Percentiles rank a stretch among this genome's conserved stretches.
Conservation (phyloP, 2,888 invertebrate genomes). For the Sphaeridia pumilis region DNA sequence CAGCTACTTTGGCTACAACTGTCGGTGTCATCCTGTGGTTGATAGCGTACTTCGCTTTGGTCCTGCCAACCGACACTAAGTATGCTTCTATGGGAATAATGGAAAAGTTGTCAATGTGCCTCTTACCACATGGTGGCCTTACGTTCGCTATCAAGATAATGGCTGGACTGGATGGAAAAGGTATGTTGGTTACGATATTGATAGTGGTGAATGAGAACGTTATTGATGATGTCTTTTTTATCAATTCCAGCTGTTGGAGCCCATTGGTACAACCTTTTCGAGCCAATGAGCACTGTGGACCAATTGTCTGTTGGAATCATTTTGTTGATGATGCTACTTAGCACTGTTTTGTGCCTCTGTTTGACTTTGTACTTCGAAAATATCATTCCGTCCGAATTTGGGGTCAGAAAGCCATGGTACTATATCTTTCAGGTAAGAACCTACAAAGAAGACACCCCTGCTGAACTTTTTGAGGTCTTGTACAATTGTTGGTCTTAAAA, state of each 20-base stretch:
- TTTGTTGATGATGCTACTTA: conserved; percentile 37
- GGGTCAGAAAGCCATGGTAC: conserved; percentile 53
- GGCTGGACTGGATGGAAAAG: conserved; percentile 34
- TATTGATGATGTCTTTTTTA: too few relatives aligned
- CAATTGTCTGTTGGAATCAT: conserved; percentile 39
- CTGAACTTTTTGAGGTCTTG: too few relatives aligned
- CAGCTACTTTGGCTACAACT: conserved; percentile 37
- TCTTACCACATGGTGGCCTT: conserved; percentile 37
- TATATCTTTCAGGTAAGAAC: conserved; percentile 53
- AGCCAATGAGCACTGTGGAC: conserved; percentile 38
- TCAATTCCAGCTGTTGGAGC: conserved; percentile 38
- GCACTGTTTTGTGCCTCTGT: conserved; percentile 43
- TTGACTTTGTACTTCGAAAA: conserved; percentile 52
- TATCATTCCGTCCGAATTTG: conserved; percentile 55
- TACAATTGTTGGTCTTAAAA: too few relatives aligned
- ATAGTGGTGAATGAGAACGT: background rate
- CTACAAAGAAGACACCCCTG: too few relatives aligned
- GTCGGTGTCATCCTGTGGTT: conserved; percentile 38
- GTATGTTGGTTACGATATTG: conserved; percentile 13
- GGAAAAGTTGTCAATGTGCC: conserved; percentile 30
- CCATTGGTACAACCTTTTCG: conserved; percentile 39
- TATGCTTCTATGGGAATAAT: conserved; percentile 18
- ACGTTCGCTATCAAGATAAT: conserved; percentile 35
- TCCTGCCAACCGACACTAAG: conserved; percentile 16
- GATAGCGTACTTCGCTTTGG: conserved; percentile 28